Evolutionary conservation across 2,797 vertebrate genomes (phyloP).

Genomic region (Anolis apletophallus): DNA sequence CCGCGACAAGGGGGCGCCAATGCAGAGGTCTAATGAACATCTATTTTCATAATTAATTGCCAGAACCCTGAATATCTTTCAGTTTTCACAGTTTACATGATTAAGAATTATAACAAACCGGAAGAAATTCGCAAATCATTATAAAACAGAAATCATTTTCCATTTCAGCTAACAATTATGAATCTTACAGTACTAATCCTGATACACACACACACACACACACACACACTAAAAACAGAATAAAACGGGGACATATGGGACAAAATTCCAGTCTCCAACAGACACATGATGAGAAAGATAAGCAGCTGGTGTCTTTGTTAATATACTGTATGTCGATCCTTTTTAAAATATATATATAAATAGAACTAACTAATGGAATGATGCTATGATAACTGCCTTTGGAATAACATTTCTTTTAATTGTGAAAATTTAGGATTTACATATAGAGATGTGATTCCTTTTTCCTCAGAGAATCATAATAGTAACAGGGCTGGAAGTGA

Average conservation of each 20-base stretch:
- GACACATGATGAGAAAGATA: constrained; percentile 3
- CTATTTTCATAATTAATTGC: constrained; percentile 53
- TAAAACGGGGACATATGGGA: constrained; percentile 23
- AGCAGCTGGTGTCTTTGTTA: constrained; percentile 20
- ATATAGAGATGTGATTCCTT: not conserved
- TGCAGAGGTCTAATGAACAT: no score
- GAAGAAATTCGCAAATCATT: constrained; percentile 34
- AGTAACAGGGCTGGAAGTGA: not conserved
- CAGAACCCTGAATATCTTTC: constrained; percentile 27
- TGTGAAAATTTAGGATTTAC: not conserved
- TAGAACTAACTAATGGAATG: not conserved
- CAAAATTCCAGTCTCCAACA: not conserved
- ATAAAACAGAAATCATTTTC: constrained; percentile 40
- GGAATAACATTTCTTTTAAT: constrained; percentile 1
- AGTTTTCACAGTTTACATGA: constrained; percentile 43
- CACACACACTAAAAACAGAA: constrained; percentile 10
- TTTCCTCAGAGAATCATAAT: not conserved
- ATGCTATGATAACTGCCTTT: constrained; percentile 12
- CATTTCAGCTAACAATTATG: constrained; percentile 28
- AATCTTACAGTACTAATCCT: constrained; percentile 9
- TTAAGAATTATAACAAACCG: constrained; percentile 43
- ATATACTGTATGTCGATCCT: constrained; percentile 7
- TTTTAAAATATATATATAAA: not conserved
- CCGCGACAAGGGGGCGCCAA: no score
- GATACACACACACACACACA: no score